Conservation (phyloP, 2,888 invertebrate species). For the Xestia sexstrigata region DNA sequence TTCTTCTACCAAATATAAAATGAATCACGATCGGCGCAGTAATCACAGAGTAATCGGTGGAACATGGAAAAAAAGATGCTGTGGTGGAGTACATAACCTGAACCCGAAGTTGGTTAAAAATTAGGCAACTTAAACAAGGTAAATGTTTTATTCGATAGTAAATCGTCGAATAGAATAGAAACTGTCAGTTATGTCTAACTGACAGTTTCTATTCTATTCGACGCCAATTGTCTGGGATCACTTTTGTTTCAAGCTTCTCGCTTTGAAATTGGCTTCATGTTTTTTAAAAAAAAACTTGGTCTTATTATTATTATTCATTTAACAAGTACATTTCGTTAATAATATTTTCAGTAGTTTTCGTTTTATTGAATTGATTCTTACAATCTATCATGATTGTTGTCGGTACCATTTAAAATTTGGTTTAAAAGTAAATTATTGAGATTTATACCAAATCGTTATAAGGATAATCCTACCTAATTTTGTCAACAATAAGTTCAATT, state of each 20-base stretch:
- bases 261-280: background rate
- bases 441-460: background rate
- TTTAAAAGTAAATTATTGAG: background rate
- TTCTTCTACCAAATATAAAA: background rate
- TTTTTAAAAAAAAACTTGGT: background rate
- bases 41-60: background rate
- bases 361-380: background rate
- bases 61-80: too few relatives aligned
- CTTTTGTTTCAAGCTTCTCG: constrained; percentile 5
- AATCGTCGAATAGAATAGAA: too few relatives aligned
- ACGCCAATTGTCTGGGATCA: background rate
- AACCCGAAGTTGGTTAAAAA: background rate
- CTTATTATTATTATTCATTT: too few relatives aligned
- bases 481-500: background rate
- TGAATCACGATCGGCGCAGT: background rate
- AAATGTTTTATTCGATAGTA: background rate
- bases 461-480: background rate
- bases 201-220: too few relatives aligned
- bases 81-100: too few relatives aligned
- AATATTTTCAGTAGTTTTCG: background rate
- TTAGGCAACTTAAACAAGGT: too few relatives aligned
- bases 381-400: background rate
- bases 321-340: background rate
- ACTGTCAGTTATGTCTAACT: too few relatives aligned
- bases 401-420: background rate